Base-by-base conservation (phyloP, 53 echinoderm and acorn worm species). In the Pentamera pediparva region DNA sequence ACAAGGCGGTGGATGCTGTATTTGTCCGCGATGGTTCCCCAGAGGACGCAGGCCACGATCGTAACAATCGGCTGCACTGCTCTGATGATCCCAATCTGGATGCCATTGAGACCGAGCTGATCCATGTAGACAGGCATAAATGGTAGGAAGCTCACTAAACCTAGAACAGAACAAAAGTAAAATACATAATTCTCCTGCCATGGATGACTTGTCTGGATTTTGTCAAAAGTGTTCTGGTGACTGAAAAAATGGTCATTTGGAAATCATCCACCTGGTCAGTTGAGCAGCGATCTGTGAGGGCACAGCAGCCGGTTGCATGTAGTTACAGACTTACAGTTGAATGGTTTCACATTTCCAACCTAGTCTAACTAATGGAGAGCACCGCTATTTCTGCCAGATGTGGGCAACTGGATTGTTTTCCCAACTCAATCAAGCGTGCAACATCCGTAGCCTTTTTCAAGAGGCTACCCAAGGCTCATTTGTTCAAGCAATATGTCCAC, bases 111-210 rank as follows among this genome's bases (percentile, higher is more conserved):
- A 22, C 98, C 98, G 18, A 98, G 77, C 24, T 88, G 80, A n/a
- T 79, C 70, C 88, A 98, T 80, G 84, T 88, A 98, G 43, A 98
- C 86, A 15, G 98, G 91, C 32, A 98, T 41, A 70, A 88, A 98
- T n/a, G 91, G 91, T 3, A 85, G 53, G 24, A 98, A 65, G 31
- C 85, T 80, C 31, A 84, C 80, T 61, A 63, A 74, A 60, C 86
- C 98, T 94, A 61, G 3, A 81, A 71, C 30, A 32, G 19, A 84
- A 49, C 62, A 39, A 59, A 1, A 24, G 0, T 45, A 45, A 18
- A 15, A 12, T 15, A 15, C 1, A 18, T 45, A 18, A 45, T 45
- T 45, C 47, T n/a, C n/a, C n/a, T n/a, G n/a, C 47, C n/a, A 15
- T 45, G 12, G 0, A 45, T 45, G 12, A 45, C 12, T n/a, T 45